These are phyloP conservation scores for Gymnodraco acuticeps DNA, from an alignment of 2,797 vertebrate species.

Conservation along the genomic window DNA sequence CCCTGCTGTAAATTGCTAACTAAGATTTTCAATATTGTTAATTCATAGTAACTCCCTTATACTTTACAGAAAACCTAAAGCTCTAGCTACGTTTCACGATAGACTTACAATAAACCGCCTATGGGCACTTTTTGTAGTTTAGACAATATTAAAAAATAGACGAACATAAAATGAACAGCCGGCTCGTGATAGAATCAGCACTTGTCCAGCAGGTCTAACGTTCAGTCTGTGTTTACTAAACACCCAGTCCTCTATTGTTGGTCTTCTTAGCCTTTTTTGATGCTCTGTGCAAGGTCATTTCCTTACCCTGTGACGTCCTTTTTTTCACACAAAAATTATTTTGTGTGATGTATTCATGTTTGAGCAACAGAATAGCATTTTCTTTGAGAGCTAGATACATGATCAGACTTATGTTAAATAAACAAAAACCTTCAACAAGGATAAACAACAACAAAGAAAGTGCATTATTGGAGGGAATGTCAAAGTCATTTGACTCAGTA, in stretches of 20 bases:
- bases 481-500: constrained; percentile 17
- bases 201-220: constrained; percentile 67
- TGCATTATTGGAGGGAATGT: constrained; percentile 2
- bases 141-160: constrained; percentile 10
- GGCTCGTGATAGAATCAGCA: constrained; percentile 49
- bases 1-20: background rate
- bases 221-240: constrained; percentile 72
- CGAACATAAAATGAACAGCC: constrained; percentile 20
- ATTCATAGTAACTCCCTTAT: background rate
- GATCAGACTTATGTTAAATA: background rate
- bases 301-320: constrained; percentile 40
- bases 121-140: background rate
- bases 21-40: background rate
- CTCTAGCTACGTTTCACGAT: background rate
- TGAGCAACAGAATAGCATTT: constrained; percentile 2
- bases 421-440: background rate
- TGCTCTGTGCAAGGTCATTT: constrained; percentile 48
- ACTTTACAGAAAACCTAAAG: background rate
- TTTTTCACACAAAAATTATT: constrained; percentile 39
- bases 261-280: constrained; percentile 38
- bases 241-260: constrained; percentile 55
- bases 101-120: background rate
- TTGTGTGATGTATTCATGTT: constrained; percentile 19
- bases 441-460: background rate
- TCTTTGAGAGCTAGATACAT: constrained; percentile 11